Evolutionary conservation across 1,140 invertebrate species (phyloP).

Genomic region (Drosophila prosaltans): DNA sequence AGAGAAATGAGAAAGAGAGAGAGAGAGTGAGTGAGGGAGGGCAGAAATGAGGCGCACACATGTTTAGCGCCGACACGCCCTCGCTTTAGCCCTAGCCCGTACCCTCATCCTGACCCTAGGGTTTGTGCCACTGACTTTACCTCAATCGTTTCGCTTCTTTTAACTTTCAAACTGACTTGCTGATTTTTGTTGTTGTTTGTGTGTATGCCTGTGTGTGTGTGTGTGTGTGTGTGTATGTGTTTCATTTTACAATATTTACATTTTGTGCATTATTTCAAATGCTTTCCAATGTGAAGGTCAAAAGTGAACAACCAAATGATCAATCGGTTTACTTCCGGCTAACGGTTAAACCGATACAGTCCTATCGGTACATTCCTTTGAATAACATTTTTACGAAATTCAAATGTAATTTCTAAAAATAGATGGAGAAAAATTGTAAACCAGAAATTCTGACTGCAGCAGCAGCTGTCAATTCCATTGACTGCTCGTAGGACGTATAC

Average conservation of each 20-base stretch:
- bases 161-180: conserved; percentile 48
- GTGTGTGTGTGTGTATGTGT: neutral
- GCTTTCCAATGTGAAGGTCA: conserved; percentile 4
- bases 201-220: neutral
- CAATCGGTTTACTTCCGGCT: neutral
- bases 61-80: conserved; percentile 78
- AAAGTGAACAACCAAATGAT: neutral
- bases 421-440: neutral
- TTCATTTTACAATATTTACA: neutral
- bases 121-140: conserved; percentile 4
- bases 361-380: neutral
- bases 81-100: conserved; percentile 33
- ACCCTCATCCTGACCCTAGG: conserved; percentile 11
- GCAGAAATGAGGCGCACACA: conserved; percentile 68
- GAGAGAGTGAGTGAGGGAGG: conserved; percentile 31
- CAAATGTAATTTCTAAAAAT: neutral
- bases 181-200: conserved; percentile 29
- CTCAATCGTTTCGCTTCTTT: conserved; percentile 33
- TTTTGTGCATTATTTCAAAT: conserved; percentile 18
- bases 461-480: conserved; percentile 8
- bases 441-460: neutral
- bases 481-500: conserved; percentile 1
- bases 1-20: too few relatives aligned
- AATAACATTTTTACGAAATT: too few relatives aligned
- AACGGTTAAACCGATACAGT: neutral